These are phyloP conservation scores for Dasysyrphus albostriatus DNA, from an alignment of 2,888 invertebrate genomes.

Conservation along the genomic window DNA sequence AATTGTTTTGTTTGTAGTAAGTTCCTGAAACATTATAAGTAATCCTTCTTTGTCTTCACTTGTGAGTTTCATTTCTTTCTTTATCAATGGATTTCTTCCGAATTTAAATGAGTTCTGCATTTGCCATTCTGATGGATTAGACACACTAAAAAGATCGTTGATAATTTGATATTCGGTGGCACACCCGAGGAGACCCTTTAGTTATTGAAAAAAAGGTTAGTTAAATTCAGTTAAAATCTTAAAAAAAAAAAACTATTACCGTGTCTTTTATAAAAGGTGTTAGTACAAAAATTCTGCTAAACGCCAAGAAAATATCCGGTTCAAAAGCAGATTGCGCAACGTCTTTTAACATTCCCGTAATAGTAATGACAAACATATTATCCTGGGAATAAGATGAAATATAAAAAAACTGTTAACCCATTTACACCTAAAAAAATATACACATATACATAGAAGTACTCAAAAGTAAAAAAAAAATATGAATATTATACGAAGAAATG, in stretches of 20 bases:
- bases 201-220: not conserved
- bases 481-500: no score
- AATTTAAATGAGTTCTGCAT: slow-evolving; percentile 79
- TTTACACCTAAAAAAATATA: no score
- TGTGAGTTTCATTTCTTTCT: slow-evolving; percentile 66
- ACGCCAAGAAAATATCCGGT: slow-evolving; percentile 77
- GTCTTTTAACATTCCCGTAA: slow-evolving; percentile 77
- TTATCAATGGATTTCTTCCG: slow-evolving; percentile 61
- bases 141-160: slow-evolving; percentile 80
- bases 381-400: slow-evolving; percentile 66
- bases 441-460: no score
- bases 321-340: slow-evolving; percentile 77
- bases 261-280: slow-evolving; percentile 72
- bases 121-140: slow-evolving; percentile 78
- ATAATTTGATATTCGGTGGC: slow-evolving; percentile 78
- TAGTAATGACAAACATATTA: slow-evolving; percentile 76
- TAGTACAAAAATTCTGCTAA: slow-evolving; percentile 77
- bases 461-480: no score
- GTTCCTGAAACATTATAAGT: slow-evolving; percentile 79
- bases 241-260: slow-evolving; percentile 59
- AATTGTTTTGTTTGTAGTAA: slow-evolving; percentile 79
- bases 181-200: slow-evolving; percentile 78
- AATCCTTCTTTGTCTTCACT: slow-evolving; percentile 79
- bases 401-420: no score
- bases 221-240: no score